These are phyloP conservation scores for Plectropomus leopardus DNA, from an alignment of 2,113 vertebrate species.

Conservation along the genomic window DNA sequence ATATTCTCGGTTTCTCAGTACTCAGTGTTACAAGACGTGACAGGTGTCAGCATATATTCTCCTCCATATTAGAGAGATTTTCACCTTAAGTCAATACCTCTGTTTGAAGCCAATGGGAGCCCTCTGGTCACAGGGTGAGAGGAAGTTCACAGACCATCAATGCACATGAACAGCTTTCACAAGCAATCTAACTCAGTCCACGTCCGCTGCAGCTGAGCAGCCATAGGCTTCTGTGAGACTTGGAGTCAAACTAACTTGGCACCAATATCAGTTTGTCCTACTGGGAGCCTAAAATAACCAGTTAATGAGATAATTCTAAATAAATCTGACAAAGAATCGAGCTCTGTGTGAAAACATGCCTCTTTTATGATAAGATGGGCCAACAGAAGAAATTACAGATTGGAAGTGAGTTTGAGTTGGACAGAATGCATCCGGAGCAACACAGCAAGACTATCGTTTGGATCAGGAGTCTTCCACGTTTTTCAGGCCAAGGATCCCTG, in stretches of 20 bases:
- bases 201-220: conserved; percentile 43
- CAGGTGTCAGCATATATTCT: conserved; percentile 53
- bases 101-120: conserved; percentile 43
- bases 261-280: conserved; percentile 24
- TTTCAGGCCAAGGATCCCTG: too few species aligned
- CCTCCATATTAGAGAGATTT: conserved; percentile 56
- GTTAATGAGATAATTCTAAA: conserved; percentile 41
- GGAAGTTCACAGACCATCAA: conserved; percentile 61
- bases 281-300: conserved; percentile 20
- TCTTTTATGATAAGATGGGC: neutral
- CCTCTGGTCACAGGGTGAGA: conserved; percentile 37
- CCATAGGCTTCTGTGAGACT: conserved; percentile 47
- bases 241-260: conserved; percentile 41
- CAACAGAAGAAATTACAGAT: neutral
- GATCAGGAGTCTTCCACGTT: too few species aligned
- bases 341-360: neutral
- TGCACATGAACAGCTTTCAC: conserved; percentile 66
- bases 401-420: neutral
- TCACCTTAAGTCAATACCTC: conserved; percentile 47
- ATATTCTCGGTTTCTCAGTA: conserved; percentile 11
- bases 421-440: neutral
- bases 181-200: conserved; percentile 56
- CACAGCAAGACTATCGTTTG: neutral
- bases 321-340: conserved; percentile 31
- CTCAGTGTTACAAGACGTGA: conserved; percentile 38